These are phyloP conservation scores for Kradibia gibbosae DNA, from an alignment of 1,140 invertebrate genomes.

Conservation along the genomic window DNA sequence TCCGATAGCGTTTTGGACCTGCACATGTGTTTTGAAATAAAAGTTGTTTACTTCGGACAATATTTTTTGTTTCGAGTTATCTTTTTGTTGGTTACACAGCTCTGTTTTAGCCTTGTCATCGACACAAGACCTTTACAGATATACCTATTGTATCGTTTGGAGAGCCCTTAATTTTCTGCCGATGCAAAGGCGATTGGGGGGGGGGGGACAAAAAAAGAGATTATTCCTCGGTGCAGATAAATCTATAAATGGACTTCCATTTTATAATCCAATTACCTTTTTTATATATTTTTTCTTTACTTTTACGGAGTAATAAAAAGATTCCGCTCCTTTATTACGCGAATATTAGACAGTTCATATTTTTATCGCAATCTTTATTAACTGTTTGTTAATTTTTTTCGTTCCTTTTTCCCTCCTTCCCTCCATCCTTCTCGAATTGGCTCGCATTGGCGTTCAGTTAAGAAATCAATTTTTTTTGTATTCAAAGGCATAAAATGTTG, in stretches of 20 bases:
- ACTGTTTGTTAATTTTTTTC: too few relatives aligned
- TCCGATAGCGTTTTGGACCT: not conserved
- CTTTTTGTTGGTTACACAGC: not conserved
- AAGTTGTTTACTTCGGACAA: not conserved
- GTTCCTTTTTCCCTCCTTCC: too few relatives aligned
- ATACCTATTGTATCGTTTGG: not conserved
- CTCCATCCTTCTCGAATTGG: too few relatives aligned
- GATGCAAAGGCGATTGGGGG: not conserved
- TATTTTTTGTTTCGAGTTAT: not conserved
- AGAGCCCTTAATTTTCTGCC: not conserved
- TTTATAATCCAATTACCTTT: not conserved
- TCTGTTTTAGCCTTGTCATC: not conserved
- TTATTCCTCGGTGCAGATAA: not conserved
- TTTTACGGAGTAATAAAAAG: too few relatives aligned
- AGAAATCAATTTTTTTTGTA: too few relatives aligned
- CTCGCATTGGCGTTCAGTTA: too few relatives aligned
- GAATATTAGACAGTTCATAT: too few relatives aligned
- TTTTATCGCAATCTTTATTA: too few relatives aligned
- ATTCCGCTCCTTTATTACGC: too few relatives aligned
- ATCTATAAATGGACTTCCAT: not conserved
- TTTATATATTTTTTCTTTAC: not conserved
- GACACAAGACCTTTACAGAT: not conserved
- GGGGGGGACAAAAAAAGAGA: too few relatives aligned
- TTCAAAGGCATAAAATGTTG: too few relatives aligned
- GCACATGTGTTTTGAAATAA: not conserved